Percentiles rank a stretch among this genome's conserved stretches.
Conservation (phyloP, 2,113 vertebrate genomes). For the Callithrix jacchus region DNA sequence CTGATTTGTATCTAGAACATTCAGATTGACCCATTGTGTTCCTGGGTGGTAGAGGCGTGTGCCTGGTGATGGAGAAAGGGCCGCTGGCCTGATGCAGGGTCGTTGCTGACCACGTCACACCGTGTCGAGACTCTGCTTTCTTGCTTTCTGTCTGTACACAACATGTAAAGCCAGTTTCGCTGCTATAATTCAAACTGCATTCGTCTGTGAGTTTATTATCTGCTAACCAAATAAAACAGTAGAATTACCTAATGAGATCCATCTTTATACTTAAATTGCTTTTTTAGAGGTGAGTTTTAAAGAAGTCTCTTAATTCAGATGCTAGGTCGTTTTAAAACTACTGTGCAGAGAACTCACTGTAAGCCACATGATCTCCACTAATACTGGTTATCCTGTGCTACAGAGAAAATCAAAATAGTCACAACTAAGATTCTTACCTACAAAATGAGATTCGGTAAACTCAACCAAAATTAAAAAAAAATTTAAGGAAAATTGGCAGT, state of each 20-base stretch:
- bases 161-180: constrained; percentile 8
- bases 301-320: background rate
- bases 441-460: background rate
- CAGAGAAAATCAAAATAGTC: background rate
- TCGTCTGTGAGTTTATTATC: background rate
- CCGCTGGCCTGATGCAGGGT: background rate
- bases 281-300: background rate
- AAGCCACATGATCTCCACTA: background rate
- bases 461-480: background rate
- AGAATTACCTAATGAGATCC: background rate
- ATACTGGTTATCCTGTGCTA: background rate
- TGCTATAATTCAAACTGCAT: background rate
- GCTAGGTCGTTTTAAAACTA: background rate
- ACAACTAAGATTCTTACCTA: background rate
- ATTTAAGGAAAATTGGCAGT: background rate
- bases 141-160: background rate
- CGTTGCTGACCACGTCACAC: background rate
- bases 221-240: background rate
- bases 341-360: background rate
- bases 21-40: background rate
- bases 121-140: background rate
- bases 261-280: background rate
- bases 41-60: background rate
- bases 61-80: background rate
- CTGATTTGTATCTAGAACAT: background rate